These are phyloP conservation scores for Gila orcuttii DNA, from an alignment of 2,113 vertebrate species.

Conservation along the genomic window DNA sequence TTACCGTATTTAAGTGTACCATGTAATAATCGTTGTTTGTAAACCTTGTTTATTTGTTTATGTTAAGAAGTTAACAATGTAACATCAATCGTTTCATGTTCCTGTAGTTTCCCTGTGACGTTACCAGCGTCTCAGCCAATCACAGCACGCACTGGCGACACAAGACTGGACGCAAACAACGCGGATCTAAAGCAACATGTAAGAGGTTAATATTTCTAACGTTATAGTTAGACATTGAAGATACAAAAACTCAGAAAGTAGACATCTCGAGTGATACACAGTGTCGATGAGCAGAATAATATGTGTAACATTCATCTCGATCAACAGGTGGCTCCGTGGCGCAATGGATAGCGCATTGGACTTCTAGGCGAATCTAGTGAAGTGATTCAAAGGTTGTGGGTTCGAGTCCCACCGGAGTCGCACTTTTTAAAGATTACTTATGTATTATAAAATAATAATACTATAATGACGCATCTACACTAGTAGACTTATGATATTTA, in stretches of 20 bases:
- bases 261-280: fast-evolving
- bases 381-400: slow-evolving; percentile 61
- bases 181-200: neutral
- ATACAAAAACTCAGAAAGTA: neutral
- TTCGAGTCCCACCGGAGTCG: slow-evolving; percentile 62
- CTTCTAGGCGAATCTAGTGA: slow-evolving; percentile 49
- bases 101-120: neutral
- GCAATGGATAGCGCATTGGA: slow-evolving; percentile 62
- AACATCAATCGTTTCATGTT: neutral
- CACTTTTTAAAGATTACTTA: too few relatives aligned
- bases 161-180: neutral
- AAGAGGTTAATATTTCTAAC: neutral
- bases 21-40: neutral
- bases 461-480: neutral
- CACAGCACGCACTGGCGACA: neutral
- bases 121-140: neutral
- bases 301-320: fast-evolving
- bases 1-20: neutral
- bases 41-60: neutral
- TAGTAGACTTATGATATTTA: neutral
- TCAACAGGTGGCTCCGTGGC: slow-evolving; percentile 61
- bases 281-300: fast-evolving
- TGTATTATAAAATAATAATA: too few relatives aligned
- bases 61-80: neutral
- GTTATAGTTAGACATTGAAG: neutral